A percentile compares a stretch with the other conserved stretches of the same genome.
Evolutionary conservation across 2,888 invertebrate species (phyloP).

Genomic region (Sphaeridia pumilis): DNA sequence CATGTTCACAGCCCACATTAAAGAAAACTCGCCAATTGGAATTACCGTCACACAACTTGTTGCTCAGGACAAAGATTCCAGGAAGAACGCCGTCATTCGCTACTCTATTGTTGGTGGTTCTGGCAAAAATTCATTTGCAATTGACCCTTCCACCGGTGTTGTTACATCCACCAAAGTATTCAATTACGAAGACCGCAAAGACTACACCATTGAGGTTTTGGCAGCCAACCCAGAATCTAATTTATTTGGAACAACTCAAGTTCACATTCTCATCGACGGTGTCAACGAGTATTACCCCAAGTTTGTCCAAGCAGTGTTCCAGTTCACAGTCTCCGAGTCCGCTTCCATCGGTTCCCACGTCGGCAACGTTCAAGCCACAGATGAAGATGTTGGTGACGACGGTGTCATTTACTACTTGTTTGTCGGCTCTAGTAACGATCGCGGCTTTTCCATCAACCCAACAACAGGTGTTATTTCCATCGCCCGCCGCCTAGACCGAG

Average conservation of each 20-base stretch:
- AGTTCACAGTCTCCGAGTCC: constrained; percentile 80
- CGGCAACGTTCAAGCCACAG: constrained; percentile 81
- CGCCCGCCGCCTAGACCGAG: constrained; percentile 68
- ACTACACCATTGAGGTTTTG: constrained; percentile 61
- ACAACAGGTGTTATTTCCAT: constrained; percentile 66
- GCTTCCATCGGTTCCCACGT: constrained; percentile 80
- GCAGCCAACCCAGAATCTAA: constrained; percentile 72
- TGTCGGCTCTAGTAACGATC: constrained; percentile 56
- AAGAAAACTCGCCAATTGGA: constrained; percentile 87
- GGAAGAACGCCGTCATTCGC: constrained; percentile 70
- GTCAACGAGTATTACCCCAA: constrained; percentile 92
- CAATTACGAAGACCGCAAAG: constrained; percentile 55
- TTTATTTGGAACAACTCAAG: constrained; percentile 55
- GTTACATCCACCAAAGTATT: constrained; percentile 71
- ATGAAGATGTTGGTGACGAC: constrained; percentile 71
- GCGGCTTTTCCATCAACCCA: constrained; percentile 68
- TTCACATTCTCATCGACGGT: constrained; percentile 64
- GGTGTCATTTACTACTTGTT: constrained; percentile 65
- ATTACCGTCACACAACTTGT: constrained; percentile 79
- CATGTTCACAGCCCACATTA: constrained; percentile 63
- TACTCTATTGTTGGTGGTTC: constrained; percentile 48
- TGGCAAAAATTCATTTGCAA: constrained; percentile 69
- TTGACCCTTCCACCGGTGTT: constrained; percentile 78
- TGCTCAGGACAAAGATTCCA: constrained; percentile 76
- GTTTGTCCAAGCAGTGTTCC: constrained; percentile 82